Conservation (phyloP, 1,140 invertebrate genomes). For the Triops longicaudatus region DNA sequence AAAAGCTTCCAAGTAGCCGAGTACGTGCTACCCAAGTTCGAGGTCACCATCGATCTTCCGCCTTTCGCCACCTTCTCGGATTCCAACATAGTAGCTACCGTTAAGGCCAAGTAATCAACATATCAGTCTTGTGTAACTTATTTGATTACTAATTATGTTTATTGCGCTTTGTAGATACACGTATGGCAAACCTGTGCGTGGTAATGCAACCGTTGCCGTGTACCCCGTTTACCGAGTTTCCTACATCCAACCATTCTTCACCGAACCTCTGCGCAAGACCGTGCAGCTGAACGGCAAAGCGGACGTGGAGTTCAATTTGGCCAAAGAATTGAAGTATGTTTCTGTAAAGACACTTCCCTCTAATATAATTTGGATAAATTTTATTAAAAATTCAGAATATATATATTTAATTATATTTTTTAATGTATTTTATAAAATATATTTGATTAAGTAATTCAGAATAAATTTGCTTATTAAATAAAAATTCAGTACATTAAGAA, state of each 20-base stretch:
- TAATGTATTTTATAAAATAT: no score
- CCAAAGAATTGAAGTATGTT: slow-evolving; percentile 52
- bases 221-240: slow-evolving; percentile 67
- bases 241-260: slow-evolving; percentile 67
- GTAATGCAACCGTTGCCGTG: slow-evolving; percentile 63
- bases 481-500: no score
- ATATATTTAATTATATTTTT: no score
- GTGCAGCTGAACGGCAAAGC: slow-evolving; percentile 67
- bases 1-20: slow-evolving; percentile 73
- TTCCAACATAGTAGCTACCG: slow-evolving; percentile 60
- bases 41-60: slow-evolving; percentile 70
- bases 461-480: no score
- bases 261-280: slow-evolving; percentile 64
- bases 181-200: slow-evolving; percentile 71
- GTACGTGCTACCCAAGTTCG: slow-evolving; percentile 87
- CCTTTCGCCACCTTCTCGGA: slow-evolving; percentile 72
- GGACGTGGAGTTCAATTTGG: slow-evolving; percentile 64
- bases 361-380: no score
- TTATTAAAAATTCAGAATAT: no score
- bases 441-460: no score
- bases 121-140: neutral
- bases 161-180: slow-evolving; percentile 50
- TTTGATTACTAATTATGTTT: slow-evolving; percentile 15
- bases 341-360: neutral
- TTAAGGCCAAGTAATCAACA: slow-evolving; percentile 67